phyloP scores from a whole-genome alignment of 2,797 vertebrate genomes.

The Mus caroli region DNA sequence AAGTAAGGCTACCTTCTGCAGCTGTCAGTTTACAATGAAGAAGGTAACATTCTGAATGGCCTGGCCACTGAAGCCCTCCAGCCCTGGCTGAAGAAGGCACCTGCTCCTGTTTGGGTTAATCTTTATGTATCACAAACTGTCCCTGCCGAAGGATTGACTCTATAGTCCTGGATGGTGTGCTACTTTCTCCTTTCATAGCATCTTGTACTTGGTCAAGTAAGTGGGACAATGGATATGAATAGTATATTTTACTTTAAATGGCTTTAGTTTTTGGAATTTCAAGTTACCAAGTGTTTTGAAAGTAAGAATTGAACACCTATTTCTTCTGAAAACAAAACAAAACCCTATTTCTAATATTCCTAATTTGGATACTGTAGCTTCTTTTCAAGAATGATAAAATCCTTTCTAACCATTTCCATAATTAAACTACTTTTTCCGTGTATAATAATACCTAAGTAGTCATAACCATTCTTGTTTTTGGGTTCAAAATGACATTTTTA shows the following conservation, averaged over 20 bases:
- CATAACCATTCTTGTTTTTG: conserved; percentile 6
- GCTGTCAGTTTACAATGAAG: conserved; percentile 26
- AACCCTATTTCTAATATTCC: conserved; percentile 37
- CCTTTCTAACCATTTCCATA: background rate
- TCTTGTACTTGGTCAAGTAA: background rate
- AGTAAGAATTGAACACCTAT: background rate
- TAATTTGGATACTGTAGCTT: conserved; percentile 21
- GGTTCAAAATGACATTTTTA: conserved; percentile 26
- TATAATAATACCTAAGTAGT: conserved; percentile 24
- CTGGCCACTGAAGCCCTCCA: background rate
- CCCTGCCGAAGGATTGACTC: background rate
- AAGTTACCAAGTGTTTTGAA: conserved; percentile 49
- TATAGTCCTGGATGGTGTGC: background rate
- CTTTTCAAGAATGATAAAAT: conserved; percentile 58
- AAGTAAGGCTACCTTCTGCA: conserved; percentile 7
- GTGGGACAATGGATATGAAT: background rate
- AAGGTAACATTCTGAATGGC: conserved; percentile 46
- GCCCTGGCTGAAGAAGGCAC: background rate
- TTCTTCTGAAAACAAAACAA: background rate
- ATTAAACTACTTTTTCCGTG: conserved; percentile 12
- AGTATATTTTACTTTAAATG: conserved; percentile 48
- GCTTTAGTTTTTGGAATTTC: conserved; percentile 35
- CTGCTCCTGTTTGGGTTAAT: background rate
- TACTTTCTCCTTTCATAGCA: background rate
- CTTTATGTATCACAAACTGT: background rate